Base-by-base conservation (phyloP, 2,888 invertebrate species). In the Coleophora flavipennella region DNA sequence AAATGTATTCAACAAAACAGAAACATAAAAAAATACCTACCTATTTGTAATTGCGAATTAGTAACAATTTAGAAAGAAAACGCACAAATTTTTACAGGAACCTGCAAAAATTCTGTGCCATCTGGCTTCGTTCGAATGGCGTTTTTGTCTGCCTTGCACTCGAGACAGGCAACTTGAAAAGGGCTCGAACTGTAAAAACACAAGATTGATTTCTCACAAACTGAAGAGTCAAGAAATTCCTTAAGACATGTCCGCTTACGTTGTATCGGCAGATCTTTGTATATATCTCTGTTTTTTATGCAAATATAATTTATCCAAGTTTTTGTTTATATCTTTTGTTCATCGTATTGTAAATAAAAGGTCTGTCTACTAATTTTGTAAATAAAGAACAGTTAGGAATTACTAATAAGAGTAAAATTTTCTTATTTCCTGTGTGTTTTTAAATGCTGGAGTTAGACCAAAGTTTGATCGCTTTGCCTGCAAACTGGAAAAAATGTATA, bases 361-460 rank as follows among this genome's bases (percentile, higher is more conserved):
- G 20, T 20, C 20, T 20, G 20, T 20, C 20, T 20, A 20, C 20
- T 20, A 20, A 20, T 33, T 32, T 31, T 44, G 41, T 46, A 46
- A 40, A 48, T 41, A 57, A 46, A 50, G 50, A 49, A 43, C 45
- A 43, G 38, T 38, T 43, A 42, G 46, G 49, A 46, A 35, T 33
- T 41, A 46, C 36, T 42, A 34, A 41, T 43, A 36, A 44, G 45
- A 48, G 49, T 10, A n/a, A 9, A 48, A 42, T 51, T 57, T 54
- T 59, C 59, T 55, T 61, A 59, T 26, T 60, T 60, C 63, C 61
- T 67, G 63, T 68, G 68, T 75, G 67, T 68, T 62, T 68, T 62
- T 56, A 56, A 59, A 86, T 87, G 89, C 88, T 89, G 88, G 89
- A 89, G 86, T 85, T 85, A 86, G 87, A 88, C 89, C 89, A 89